Evolutionary conservation across 2,797 vertebrate species (phyloP), one percentile per base, ranked within the genome.

Genomic region (Florisuga fusca): DNA sequence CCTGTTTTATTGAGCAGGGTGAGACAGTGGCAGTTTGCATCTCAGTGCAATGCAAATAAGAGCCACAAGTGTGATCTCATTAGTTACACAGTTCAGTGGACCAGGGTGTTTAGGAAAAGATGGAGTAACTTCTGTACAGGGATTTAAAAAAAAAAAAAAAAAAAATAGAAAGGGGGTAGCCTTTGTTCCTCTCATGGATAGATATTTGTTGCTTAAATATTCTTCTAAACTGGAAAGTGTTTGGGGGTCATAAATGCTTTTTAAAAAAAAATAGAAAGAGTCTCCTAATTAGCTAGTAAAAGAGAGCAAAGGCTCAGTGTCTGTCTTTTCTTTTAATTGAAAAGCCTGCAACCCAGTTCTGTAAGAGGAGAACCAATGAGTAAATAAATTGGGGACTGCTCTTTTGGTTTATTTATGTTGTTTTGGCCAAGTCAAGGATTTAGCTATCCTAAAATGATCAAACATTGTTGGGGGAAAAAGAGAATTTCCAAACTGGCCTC

Each of bases 401-500:
- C 84, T 94, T 95, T 91, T 68, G 87, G 43, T 95, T 96, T 96
- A 93, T 91, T 96, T 95, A 96, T 97, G 92, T 86, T 94, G 87
- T 95, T 97, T 97, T 95, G 96, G 91, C 97, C 96, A 97, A 96
- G 81, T 92, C 79, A 87, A 96, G 95, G 96, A 96, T 97, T 97
- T 94, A 97, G 86, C 92, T 97, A 73, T 94, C 67, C 88, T 94
- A 71, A 96, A 96, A 97, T 95, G 90, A 97, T 97, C 95, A 98
- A 96, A 97, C 45, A 5, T 93, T 84, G 76, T 95, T 94, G 87
- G 69, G 91, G 82, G 83, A 59, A 88, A 91, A 91, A 51, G 71
- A 91, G 63, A 93, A 80, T 94, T 98, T 98, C 94, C 97, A 98
- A 97, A 97, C 97, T 51, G 62, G 96, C 97, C 97, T 98, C 98